Conservation (phyloP, 2,113 vertebrate species). For the Seriola aureovittata region DNA sequence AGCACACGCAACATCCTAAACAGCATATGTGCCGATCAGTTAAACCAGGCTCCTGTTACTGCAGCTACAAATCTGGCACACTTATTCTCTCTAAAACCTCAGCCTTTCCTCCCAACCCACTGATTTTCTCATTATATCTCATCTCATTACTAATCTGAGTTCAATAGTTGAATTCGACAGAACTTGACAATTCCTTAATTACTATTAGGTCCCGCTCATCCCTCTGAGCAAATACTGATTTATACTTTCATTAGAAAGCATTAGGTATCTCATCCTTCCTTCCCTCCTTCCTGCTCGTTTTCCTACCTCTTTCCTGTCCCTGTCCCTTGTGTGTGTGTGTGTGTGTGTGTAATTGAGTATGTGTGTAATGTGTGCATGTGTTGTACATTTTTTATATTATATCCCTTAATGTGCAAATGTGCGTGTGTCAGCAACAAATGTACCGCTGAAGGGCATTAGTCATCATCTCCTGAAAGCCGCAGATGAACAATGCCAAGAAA, state of each 20-base stretch:
- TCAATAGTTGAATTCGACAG: slow-evolving; percentile 66
- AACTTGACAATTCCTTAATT: slow-evolving; percentile 69
- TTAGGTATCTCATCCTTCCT: slow-evolving; percentile 41
- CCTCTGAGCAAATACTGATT: slow-evolving; percentile 64
- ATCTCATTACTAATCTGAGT: slow-evolving; percentile 38
- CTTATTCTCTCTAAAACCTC: slow-evolving; percentile 9
- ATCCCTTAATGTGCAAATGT: too few species aligned
- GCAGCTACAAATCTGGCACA: slow-evolving; percentile 5
- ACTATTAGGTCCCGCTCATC: slow-evolving; percentile 55
- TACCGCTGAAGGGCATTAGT: slow-evolving; percentile 56
- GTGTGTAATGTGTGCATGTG: too few species aligned
- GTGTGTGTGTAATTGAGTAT: neutral
- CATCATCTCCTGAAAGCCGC: slow-evolving; percentile 55
- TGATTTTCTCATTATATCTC: slow-evolving; percentile 58
- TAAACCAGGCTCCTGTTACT: neutral
- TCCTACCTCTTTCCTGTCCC: slow-evolving; percentile 21
- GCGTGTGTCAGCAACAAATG: slow-evolving; percentile 54
- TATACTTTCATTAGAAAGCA: slow-evolving; percentile 63
- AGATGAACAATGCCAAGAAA: slow-evolving; percentile 52
- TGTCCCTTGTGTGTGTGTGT: slow-evolving; percentile 22
- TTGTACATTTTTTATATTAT: too few species aligned
- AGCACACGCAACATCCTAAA: neutral
- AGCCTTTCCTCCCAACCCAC: slow-evolving; percentile 2
- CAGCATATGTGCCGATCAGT: neutral
- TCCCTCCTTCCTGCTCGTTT: slow-evolving; percentile 23